Evolutionary conservation across 1,140 invertebrate genomes (phyloP).

Genomic region (Neodiprion virginianus): DNA sequence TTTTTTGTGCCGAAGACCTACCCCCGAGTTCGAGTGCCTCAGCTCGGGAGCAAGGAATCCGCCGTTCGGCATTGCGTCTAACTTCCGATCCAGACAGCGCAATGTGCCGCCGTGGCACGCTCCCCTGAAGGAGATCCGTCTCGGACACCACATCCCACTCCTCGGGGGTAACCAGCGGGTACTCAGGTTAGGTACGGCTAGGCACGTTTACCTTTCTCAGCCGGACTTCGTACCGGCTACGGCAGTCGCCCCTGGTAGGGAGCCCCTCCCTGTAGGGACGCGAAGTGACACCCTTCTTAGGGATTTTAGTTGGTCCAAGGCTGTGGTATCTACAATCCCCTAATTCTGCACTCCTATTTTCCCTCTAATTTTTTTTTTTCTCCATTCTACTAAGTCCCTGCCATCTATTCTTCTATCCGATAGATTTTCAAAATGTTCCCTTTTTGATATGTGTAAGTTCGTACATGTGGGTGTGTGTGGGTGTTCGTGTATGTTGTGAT

Average conservation of each 20-base stretch:
- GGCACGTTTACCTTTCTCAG: neutral
- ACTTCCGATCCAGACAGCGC: neutral
- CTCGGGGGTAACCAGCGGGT: neutral
- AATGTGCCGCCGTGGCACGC: too few species aligned
- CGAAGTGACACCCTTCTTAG: neutral
- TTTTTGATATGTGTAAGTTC: neutral
- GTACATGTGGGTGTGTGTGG: too few species aligned
- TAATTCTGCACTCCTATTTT: neutral
- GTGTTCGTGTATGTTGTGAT: too few species aligned
- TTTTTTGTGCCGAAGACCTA: neutral
- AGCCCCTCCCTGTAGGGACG: neutral
- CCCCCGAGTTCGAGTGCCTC: neutral
- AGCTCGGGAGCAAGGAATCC: neutral
- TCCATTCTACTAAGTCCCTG: too few species aligned
- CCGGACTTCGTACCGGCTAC: neutral
- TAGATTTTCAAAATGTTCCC: neutral
- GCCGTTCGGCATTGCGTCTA: too few species aligned
- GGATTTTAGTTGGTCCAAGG: neutral
- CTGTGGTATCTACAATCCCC: neutral
- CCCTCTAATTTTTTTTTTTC: too few species aligned
- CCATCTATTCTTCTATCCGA: neutral
- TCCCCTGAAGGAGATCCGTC: too few species aligned
- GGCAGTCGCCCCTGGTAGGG: neutral
- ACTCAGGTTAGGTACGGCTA: neutral
- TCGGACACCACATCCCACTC: neutral